phyloP scores from a whole-genome alignment of 2,113 vertebrate genomes.

The Sturnus vulgaris region DNA sequence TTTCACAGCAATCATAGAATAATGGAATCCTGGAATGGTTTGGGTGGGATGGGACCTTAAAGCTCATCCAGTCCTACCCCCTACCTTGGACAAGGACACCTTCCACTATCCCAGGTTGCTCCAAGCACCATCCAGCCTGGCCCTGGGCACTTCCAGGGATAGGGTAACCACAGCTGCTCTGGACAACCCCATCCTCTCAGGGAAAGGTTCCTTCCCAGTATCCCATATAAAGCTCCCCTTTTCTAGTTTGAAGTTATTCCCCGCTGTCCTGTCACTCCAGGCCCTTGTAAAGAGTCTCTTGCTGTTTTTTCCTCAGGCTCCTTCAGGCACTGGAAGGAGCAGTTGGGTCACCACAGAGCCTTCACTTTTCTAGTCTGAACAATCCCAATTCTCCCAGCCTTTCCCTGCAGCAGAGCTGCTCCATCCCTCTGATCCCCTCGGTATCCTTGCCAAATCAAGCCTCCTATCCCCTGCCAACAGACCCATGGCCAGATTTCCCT shows the following conservation, averaged over 20 bases:
- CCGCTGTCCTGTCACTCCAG: neutral
- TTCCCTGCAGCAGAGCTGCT: neutral
- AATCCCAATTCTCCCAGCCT: neutral
- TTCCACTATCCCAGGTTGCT: neutral
- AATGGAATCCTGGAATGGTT: neutral
- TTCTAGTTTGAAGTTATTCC: neutral
- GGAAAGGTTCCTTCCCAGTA: neutral
- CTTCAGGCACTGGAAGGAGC: neutral
- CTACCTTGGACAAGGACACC: neutral
- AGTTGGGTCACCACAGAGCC: neutral
- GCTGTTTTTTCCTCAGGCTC: neutral
- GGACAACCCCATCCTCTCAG: rapidly evolving
- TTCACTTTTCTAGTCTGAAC: neutral
- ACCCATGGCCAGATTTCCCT: rapidly evolving
- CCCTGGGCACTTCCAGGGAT: neutral
- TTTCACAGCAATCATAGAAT: neutral
- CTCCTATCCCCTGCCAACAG: rapidly evolving
- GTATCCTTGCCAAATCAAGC: rapidly evolving
- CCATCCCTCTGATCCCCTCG: neutral
- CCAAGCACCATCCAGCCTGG: rapidly evolving
- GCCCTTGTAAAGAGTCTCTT: neutral
- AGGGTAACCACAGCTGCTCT: neutral
- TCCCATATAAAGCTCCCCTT: neutral
- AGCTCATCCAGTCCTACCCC: rapidly evolving
- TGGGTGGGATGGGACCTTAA: neutral